Evolutionary conservation across 2,797 vertebrate species (phyloP).

Genomic region (Notolepis coatsorum): DNA sequence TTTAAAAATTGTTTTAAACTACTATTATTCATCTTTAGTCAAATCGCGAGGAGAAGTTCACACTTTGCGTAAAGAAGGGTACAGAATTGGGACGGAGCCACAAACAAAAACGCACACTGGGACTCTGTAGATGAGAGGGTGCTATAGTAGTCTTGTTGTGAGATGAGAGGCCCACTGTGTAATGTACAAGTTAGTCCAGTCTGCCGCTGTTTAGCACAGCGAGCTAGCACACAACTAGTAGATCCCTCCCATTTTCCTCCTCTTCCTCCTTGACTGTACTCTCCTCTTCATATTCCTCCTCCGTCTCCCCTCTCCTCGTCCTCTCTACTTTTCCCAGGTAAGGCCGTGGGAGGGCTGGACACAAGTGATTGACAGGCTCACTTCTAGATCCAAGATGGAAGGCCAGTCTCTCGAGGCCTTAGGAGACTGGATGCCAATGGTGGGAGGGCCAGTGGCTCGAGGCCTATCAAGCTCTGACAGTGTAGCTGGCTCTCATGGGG

Average conservation of each 20-base stretch:
- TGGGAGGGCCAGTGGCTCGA: not conserved
- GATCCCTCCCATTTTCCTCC: constrained; percentile 11
- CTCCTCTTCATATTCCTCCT: not conserved
- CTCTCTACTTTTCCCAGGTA: constrained; percentile 49
- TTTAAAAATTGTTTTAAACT: too few species aligned
- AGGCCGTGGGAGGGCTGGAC: constrained; percentile 61
- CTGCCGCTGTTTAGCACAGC: constrained; percentile 14
- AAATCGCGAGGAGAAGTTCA: not conserved
- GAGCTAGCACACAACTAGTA: constrained; percentile 28
- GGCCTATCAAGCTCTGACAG: not conserved
- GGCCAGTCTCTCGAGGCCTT: constrained; percentile 43
- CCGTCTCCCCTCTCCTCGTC: not conserved
- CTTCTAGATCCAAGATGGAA: constrained; percentile 44
- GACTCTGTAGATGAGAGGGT: constrained; percentile 6
- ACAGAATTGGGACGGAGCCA: constrained; percentile 13
- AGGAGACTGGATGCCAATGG: constrained; percentile 31
- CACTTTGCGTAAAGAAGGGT: not conserved
- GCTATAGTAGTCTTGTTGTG: not conserved
- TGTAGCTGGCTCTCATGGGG: not conserved
- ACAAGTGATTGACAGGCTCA: constrained; percentile 38
- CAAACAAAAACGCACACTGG: constrained; percentile 35
- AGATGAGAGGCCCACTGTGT: constrained; percentile 44
- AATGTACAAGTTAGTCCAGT: constrained; percentile 40
- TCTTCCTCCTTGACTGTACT: constrained; percentile 4
- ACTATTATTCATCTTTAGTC: not conserved